Percentiles rank a stretch among this genome's conserved stretches.
phyloP scores from a whole-genome alignment of 2,113 vertebrate species.

The Gymnorhina tibicen region DNA sequence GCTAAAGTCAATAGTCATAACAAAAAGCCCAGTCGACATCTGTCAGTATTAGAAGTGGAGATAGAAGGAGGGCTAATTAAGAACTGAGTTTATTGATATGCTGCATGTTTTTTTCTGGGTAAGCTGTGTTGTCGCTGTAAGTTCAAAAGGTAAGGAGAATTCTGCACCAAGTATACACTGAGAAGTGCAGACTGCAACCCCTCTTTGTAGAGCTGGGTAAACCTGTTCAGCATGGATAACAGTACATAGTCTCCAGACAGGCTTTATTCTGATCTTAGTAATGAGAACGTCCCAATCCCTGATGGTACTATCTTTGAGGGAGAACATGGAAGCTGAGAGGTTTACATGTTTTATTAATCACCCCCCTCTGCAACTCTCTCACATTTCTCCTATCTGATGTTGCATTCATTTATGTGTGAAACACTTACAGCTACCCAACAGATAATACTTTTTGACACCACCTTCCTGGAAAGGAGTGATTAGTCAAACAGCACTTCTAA shows the following conservation, averaged over 20 bases:
- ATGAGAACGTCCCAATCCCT: background rate
- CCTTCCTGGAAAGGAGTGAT: background rate
- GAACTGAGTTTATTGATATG: background rate
- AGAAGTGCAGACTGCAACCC: background rate
- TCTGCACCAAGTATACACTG: background rate
- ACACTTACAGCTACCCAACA: background rate
- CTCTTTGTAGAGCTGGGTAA: background rate
- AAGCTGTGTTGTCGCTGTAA: background rate
- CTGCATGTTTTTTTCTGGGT: background rate
- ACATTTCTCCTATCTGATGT: background rate
- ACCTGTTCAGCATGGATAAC: conserved; percentile 12
- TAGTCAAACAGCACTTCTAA: background rate
- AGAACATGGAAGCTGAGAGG: background rate
- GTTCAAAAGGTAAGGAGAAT: conserved; percentile 35
- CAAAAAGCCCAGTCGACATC: conserved; percentile 22
- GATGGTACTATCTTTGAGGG: background rate
- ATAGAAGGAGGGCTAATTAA: conserved; percentile 23
- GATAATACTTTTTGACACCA: background rate
- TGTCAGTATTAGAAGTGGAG: conserved; percentile 49
- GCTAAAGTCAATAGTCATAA: conserved; percentile 40
- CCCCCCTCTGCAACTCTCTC: background rate
- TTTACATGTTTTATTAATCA: background rate
- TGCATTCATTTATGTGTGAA: background rate
- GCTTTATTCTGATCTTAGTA: background rate
- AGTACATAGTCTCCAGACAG: background rate